Conservation (phyloP, 2,113 vertebrate species). For the Blennius ocellaris region DNA sequence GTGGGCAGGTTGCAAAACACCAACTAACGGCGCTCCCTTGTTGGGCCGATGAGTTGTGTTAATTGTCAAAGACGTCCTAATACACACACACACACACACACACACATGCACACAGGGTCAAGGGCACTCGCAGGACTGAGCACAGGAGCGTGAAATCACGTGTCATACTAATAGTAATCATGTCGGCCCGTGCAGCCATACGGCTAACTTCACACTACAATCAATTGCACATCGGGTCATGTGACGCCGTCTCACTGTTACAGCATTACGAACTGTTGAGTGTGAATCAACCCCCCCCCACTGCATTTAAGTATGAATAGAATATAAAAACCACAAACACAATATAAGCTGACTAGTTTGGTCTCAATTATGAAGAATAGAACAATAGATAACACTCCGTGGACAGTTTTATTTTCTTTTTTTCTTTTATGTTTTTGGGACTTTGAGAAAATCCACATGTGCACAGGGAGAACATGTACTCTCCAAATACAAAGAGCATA, state of each 20-base stretch:
- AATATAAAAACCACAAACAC: too few relatives aligned
- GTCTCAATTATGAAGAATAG: too few relatives aligned
- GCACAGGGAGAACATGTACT: too few relatives aligned
- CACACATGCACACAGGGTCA: constrained; percentile 25
- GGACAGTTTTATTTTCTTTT: too few relatives aligned
- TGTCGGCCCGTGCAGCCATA: constrained; percentile 5
- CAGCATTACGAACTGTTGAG: not conserved
- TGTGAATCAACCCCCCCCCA: not conserved
- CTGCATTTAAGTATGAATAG: too few relatives aligned
- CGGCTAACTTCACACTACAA: constrained; percentile 29
- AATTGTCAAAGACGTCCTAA: constrained; percentile 14
- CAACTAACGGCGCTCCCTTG: not conserved
- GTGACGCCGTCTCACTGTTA: not conserved
- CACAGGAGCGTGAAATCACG: constrained; percentile 55
- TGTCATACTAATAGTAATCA: constrained; percentile 30
- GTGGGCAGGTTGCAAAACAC: not conserved
- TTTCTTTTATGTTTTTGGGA: too few relatives aligned
- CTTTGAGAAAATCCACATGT: too few relatives aligned
- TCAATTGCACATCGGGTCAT: constrained; percentile 30
- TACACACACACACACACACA: not conserved
- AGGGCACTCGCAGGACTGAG: constrained; percentile 22
- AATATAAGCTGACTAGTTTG: too few relatives aligned
- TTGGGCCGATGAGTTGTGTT: constrained; percentile 1
- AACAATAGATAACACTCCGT: too few relatives aligned
- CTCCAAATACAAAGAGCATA: too few relatives aligned